phyloP scores from a whole-genome alignment of 2,888 invertebrate species.

The Boloria selene region DNA sequence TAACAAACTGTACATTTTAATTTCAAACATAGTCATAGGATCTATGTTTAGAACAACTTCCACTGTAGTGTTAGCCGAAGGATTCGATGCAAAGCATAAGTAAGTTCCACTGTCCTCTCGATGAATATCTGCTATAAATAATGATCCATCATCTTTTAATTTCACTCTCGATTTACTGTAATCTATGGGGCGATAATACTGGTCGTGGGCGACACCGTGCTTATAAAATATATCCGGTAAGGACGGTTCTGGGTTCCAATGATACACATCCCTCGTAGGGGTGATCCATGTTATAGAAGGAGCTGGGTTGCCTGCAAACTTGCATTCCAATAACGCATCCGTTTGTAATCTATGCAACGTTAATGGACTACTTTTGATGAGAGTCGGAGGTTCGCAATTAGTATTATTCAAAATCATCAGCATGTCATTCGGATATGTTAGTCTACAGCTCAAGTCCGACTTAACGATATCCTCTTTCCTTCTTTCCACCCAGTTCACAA shows the following conservation, averaged over 20 bases:
- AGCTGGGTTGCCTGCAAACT: conserved; percentile 87
- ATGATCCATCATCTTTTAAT: conserved; percentile 89
- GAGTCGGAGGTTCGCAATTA: conserved; percentile 85
- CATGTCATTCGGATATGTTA: conserved; percentile 87
- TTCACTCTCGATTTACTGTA: conserved; percentile 81
- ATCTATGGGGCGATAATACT: conserved; percentile 71
- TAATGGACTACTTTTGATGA: conserved; percentile 83
- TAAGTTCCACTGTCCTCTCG: conserved; percentile 93
- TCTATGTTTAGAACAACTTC: conserved; percentile 91
- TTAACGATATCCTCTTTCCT: conserved; percentile 71
- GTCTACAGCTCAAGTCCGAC: conserved; percentile 85
- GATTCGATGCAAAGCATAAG: conserved; percentile 92
- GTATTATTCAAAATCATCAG: conserved; percentile 86
- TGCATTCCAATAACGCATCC: conserved; percentile 89
- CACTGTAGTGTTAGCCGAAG: conserved; percentile 89
- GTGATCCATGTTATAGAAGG: conserved; percentile 94
- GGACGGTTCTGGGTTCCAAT: conserved; percentile 89
- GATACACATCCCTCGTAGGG: conserved; percentile 86
- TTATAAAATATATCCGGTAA: conserved; percentile 85
- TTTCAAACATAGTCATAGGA: conserved; percentile 91
- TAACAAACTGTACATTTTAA: conserved; percentile 91
- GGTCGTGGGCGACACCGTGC: conserved; percentile 84
- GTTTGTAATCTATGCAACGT: conserved; percentile 84
- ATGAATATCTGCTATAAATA: conserved; percentile 87
- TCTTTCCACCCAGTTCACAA: conserved; percentile 79